A percentile compares a stretch with the other conserved stretches of the same genome.
phyloP scores from a whole-genome alignment of 2,113 vertebrate species.

The Engraulis encrasicolus region DNA sequence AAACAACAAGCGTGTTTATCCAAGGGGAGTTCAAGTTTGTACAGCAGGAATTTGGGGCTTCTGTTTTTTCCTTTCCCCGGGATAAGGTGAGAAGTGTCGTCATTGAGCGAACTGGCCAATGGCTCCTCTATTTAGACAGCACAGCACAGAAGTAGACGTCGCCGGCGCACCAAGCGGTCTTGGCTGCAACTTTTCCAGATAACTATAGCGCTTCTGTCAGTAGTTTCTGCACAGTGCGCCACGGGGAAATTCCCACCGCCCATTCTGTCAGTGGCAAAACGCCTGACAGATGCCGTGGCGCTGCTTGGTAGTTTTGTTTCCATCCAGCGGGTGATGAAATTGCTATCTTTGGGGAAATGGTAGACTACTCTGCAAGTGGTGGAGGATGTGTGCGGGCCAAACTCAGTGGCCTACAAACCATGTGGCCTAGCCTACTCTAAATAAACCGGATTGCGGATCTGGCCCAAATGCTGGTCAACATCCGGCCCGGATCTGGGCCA shows the following conservation, averaged over 20 bases:
- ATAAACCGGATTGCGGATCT: no score
- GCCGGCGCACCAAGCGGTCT: background rate
- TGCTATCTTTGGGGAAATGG: background rate
- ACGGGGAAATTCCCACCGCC: background rate
- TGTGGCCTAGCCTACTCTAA: no score
- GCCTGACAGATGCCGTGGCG: background rate
- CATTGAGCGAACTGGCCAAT: background rate
- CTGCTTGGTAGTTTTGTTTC: background rate
- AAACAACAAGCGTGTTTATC: background rate
- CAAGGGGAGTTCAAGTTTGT: background rate
- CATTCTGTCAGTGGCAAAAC: background rate
- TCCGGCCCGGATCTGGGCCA: no score
- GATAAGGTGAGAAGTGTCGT: constrained; percentile 7
- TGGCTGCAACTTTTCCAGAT: background rate
- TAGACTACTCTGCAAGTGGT: no score
- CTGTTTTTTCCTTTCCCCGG: background rate
- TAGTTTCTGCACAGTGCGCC: background rate
- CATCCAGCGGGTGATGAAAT: background rate
- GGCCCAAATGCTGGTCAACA: no score
- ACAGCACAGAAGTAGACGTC: constrained; percentile 6
- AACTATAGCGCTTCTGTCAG: constrained; percentile 2
- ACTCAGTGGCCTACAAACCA: no score
- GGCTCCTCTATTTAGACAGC: constrained; percentile 3
- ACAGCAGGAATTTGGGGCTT: background rate
- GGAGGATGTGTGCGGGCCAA: no score